Conservation (phyloP, 2,888 invertebrate species). For the Cordylochernes scorpioides region DNA sequence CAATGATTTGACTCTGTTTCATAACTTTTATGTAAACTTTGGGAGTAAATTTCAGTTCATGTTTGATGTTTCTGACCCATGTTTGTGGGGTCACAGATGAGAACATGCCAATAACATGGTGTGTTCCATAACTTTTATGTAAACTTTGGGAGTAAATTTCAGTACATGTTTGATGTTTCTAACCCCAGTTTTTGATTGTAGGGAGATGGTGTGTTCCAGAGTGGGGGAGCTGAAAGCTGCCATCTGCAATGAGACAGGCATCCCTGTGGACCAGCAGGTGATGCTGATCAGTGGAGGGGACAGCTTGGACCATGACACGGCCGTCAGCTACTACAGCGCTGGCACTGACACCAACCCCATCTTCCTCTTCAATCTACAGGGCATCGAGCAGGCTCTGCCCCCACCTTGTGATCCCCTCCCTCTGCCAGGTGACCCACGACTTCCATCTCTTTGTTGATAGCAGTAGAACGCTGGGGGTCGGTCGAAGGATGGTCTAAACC, state of each 20-base stretch:
- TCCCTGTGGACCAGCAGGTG: conserved; percentile 52
- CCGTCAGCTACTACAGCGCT: conserved; percentile 69
- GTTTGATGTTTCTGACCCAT: too few species aligned
- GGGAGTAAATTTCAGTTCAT: too few species aligned
- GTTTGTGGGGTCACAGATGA: conserved; percentile 50
- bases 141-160: too few species aligned
- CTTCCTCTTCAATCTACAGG: conserved; percentile 55
- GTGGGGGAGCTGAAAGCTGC: conserved; percentile 52
- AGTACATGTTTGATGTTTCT: conserved; percentile 36
- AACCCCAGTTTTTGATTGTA: not conserved
- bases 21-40: too few species aligned
- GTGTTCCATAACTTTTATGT: too few species aligned
- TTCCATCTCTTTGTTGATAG: too few species aligned
- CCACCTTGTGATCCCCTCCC: too few species aligned
- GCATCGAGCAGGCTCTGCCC: conserved; percentile 3
- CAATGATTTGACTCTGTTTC: too few species aligned
- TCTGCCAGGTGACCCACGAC: too few species aligned
- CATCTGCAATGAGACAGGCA: conserved; percentile 45
- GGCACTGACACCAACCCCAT: conserved; percentile 89
- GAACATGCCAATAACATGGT: conserved; percentile 45
- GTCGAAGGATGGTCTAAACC: too few species aligned
- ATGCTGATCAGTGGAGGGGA: conserved; percentile 80
- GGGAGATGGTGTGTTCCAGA: conserved; percentile 27
- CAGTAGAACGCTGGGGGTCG: too few species aligned
- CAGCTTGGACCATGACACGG: conserved; percentile 43